Base-by-base conservation (phyloP, 2,888 invertebrate species). In the Meganola albula region DNA sequence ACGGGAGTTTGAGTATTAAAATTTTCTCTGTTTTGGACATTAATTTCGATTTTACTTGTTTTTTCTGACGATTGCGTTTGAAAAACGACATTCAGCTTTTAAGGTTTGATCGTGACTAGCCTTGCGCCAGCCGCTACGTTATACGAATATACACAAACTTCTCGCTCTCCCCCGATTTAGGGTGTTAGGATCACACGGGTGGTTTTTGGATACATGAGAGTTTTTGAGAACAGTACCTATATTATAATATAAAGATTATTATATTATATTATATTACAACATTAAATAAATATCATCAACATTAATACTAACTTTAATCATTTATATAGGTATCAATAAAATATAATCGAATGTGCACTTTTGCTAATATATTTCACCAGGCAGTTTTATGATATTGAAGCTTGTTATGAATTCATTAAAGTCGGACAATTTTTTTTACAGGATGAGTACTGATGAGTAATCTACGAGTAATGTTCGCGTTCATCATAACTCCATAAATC, bases 1-100 rank as follows among this genome's bases (percentile, higher is more conserved):
- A 67, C 32, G 58, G 61, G 63, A 51, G 54, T 53, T 62, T 66
- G 69, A 51, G 64, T n/a, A n/a, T n/a, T n/a, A n/a, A n/a, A n/a
- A n/a, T 70, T 71, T 71, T 71, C 58, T 58, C 63, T 69, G 60
- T 66, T 37, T 39, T 37, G 53, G 50, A 70, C 80, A 72, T 76
- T 46, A 56, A 73, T 51, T 47, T 47, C 40, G 31, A 55, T 54
- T 50, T 51, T 47, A 60, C 61, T 55, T 40, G 48, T 58, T 41
- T 42, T 50, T 43, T 44, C 68, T 64, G 53, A 68, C 50, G 51
- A 61, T 52, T 58, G 43, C 44, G 53, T 40, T 53, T 40, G 50
- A 44, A 34, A 50, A 67, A 68, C 80, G 76, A 80, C 84, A 83
- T 83, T 83, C 84, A 83, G 79, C 59, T 60, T 61, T 56, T 57